A percentile compares a stretch with the other conserved stretches of the same genome.
Conservation (phyloP, 2,888 invertebrate species). For the Campoplex capitator region DNA sequence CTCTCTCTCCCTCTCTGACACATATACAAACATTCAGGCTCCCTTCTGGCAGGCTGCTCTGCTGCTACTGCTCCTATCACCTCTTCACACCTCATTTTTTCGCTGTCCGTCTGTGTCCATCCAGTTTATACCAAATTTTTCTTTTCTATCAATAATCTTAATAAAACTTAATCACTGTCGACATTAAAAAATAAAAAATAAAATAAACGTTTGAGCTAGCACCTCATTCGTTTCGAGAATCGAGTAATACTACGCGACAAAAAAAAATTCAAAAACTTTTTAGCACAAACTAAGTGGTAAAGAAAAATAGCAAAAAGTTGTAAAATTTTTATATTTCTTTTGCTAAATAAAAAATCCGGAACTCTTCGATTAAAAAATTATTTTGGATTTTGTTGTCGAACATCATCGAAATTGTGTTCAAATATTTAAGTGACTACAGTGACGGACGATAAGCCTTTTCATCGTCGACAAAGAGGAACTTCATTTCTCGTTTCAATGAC, state of each 20-base stretch:
- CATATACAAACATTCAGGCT: slow-evolving; percentile 3
- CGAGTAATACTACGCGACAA: background rate
- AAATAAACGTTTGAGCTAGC: background rate
- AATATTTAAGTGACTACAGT: background rate
- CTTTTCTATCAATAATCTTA: slow-evolving; percentile 1
- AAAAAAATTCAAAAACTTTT: background rate
- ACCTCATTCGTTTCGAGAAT: background rate
- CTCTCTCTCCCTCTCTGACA: slow-evolving; percentile 64
- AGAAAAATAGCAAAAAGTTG: too few relatives aligned
- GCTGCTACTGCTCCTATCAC: background rate
- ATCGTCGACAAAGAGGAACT: background rate
- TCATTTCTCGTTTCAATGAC: background rate
- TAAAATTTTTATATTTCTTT: too few relatives aligned
- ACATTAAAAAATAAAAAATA: background rate
- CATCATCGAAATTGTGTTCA: background rate
- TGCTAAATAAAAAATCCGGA: too few relatives aligned
- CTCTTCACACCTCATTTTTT: slow-evolving; percentile 59
- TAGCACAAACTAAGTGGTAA: too few relatives aligned
- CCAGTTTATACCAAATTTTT: slow-evolving; percentile 37
- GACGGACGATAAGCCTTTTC: background rate
- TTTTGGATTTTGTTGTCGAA: too few relatives aligned
- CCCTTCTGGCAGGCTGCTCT: background rate
- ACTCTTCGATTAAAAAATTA: too few relatives aligned
- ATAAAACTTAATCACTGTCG: background rate
- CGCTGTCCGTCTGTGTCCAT: slow-evolving; percentile 78